These are phyloP conservation scores for Turritopsis dohrnii DNA, from an alignment of 30 jellyfish, hydroid and myxozoan genomes.

Conservation along the genomic window DNA sequence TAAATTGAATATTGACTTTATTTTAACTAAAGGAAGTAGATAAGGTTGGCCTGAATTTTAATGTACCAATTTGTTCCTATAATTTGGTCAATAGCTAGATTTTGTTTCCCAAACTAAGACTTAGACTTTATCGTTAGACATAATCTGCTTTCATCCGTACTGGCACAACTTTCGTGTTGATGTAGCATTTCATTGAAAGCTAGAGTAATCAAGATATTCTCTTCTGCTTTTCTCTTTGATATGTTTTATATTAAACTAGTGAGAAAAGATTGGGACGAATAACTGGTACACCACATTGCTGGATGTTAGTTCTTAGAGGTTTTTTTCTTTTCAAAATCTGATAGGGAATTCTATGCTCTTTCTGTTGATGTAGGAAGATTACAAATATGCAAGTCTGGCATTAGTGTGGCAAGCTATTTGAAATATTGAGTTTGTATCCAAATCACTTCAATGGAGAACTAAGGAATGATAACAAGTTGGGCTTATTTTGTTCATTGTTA, in stretches of 20 bases:
- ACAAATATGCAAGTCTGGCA: neutral
- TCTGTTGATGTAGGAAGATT: neutral
- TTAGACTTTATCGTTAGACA: neutral
- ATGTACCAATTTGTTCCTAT: no score
- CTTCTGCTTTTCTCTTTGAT: neutral
- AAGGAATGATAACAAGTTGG: no score
- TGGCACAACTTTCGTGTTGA: slow-evolving; percentile 15
- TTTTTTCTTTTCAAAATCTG: neutral
- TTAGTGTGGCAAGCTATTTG: no score
- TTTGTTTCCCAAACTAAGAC: no score
- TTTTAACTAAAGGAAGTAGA: no score
- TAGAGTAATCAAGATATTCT: neutral
- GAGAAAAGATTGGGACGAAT: neutral
- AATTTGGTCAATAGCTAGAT: no score
- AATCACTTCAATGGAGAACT: no score
- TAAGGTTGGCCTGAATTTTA: no score
- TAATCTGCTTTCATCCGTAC: slow-evolving; percentile 30
- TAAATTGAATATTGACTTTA: neutral
- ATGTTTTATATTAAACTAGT: slow-evolving; percentile 17
- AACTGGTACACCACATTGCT: neutral
- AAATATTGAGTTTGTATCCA: no score
- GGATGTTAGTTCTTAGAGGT: neutral
- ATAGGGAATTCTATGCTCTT: neutral
- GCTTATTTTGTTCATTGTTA: no score
- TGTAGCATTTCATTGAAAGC: slow-evolving; percentile 36